phyloP scores from a whole-genome alignment of 2,888 invertebrate species.

The Drosophila quinaria region DNA sequence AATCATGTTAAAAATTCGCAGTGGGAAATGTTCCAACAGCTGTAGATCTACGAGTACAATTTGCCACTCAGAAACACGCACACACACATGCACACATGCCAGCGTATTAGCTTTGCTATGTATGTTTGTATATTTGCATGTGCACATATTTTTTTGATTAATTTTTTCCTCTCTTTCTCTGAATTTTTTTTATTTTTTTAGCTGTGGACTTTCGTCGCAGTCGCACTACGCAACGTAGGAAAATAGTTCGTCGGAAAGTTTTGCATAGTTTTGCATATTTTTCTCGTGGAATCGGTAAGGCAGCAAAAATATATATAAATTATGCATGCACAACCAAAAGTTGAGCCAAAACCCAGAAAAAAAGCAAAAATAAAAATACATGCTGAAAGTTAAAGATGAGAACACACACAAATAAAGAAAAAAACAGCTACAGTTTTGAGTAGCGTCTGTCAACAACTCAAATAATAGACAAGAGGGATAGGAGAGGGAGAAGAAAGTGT shows the following conservation, averaged over 20 bases:
- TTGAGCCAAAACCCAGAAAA: conserved; percentile 37
- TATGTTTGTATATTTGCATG: conserved; percentile 45
- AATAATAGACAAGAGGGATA: conserved; percentile 12
- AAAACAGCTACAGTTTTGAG: conserved; percentile 31
- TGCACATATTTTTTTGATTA: conserved; percentile 61
- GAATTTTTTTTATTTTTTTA: background rate
- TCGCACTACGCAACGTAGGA: conserved; percentile 36
- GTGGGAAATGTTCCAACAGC: conserved; percentile 71
- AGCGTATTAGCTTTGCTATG: conserved; percentile 24
- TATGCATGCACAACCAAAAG: conserved; percentile 70
- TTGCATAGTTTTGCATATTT: conserved; percentile 78
- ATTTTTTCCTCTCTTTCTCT: conserved; percentile 47
- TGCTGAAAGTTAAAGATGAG: conserved; percentile 29
- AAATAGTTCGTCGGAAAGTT: conserved; percentile 66
- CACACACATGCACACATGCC: conserved; percentile 9
- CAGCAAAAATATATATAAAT: conserved; percentile 70
- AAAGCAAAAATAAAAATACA: conserved; percentile 8
- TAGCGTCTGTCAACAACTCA: conserved; percentile 34
- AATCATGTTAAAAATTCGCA: conserved; percentile 70
- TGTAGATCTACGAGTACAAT: conserved; percentile 53
- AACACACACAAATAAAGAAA: conserved; percentile 1
- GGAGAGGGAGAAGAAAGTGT: background rate
- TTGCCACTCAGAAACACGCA: conserved; percentile 26
- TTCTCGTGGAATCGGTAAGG: conserved; percentile 46
- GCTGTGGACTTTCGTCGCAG: conserved; percentile 20